Base-by-base conservation (phyloP, 1,140 invertebrate genomes). In the Melipona quadrifasciata region DNA sequence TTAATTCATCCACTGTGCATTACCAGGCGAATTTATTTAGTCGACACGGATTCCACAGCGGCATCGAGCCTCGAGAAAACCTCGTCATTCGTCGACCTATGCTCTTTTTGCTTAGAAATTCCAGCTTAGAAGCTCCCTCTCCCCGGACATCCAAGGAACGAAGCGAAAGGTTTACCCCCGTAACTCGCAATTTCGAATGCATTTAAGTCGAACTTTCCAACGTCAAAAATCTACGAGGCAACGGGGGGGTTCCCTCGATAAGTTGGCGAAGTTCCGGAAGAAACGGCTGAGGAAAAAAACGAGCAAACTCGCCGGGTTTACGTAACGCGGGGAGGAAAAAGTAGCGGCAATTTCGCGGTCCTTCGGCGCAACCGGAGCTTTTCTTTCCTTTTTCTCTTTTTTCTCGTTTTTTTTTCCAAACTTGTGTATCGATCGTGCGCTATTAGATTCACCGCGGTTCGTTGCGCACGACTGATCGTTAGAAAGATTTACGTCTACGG, bases 401-500 rank as follows among this genome's bases (percentile, higher is more conserved):
- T 19, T 55, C 0, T n/a, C n/a, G n/a, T 55, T 55, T 17, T 19
- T 55, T 77, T 82, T 67, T 67, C 2, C 17, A 31, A 77, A 76
- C 61, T 51, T 24, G 24, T 11, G 68, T 76, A 77, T 77, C 80
- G 72, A 82, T 82, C 58, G 64, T 8, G n/a, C 3, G 21, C 57
- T 77, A 39, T 82, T 76, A 75, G 74, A 76, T 82, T 76, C 64
- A 27, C 27, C 61, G 53, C 34, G 78, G 67, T 24, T 39, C 17
- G 65, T n/a, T n/a, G 84, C 67, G 16, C 86, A 78, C 67, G 80
- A 21, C 11, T 72, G 71, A 64, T 65, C 58, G 68, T 86, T 58
- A 58, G 68, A 78, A 87, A 87, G 86, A 87, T 87, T 87, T 87
- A 87, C 86, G 80, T 67, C 85, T 47, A 83, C 82, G 55, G 85